phyloP scores from a whole-genome alignment of 1,140 invertebrate species.

The Cephus cinctus region DNA sequence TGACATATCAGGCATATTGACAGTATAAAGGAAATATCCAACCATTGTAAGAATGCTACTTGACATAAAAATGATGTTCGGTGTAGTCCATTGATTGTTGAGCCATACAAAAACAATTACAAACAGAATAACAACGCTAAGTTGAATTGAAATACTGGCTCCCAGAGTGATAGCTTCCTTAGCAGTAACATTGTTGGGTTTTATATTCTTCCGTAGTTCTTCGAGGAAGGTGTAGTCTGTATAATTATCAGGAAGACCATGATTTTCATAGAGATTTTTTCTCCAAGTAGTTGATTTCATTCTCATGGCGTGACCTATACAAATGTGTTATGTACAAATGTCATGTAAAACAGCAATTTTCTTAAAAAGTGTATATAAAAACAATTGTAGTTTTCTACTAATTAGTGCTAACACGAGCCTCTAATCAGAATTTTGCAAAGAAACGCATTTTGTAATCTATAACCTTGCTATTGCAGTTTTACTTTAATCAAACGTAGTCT shows the following conservation, averaged over 20 bases:
- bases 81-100: conserved; percentile 66
- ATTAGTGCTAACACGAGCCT: too few relatives aligned
- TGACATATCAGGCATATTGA: conserved; percentile 38
- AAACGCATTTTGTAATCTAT: too few relatives aligned
- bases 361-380: too few relatives aligned
- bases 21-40: conserved; percentile 61
- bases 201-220: conserved; percentile 82
- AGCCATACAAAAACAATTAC: conserved; percentile 73
- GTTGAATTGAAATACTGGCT: conserved; percentile 69
- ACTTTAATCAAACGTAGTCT: too few relatives aligned
- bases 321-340: too few relatives aligned
- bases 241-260: conserved; percentile 88
- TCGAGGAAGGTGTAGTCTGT: conserved; percentile 83
- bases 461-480: too few relatives aligned
- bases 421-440: too few relatives aligned
- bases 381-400: too few relatives aligned
- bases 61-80: conserved; percentile 61
- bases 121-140: conserved; percentile 76
- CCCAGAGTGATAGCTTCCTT: conserved; percentile 67
- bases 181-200: conserved; percentile 69
- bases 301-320: too few relatives aligned
- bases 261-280: conserved; percentile 87
- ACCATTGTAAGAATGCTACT: conserved; percentile 58
- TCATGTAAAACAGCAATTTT: too few relatives aligned
- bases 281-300: conserved; percentile 61